Conservation (phyloP, 2,113 vertebrate genomes). For the Salminus brasiliensis region DNA sequence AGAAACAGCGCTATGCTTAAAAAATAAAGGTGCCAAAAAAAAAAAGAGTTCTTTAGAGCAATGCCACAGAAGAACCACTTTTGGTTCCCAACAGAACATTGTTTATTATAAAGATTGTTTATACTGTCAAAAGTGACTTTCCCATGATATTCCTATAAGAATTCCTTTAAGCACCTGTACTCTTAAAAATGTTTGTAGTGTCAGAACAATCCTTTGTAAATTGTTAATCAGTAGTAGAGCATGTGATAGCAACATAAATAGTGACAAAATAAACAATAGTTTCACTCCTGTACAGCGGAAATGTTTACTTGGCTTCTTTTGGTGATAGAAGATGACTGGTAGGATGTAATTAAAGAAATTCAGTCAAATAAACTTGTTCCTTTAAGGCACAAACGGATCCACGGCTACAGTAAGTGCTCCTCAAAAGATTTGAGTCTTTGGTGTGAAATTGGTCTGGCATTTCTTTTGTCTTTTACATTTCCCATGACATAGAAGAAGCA, state of each 20-base stretch:
- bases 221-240: conserved; percentile 56
- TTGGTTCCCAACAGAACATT: background rate
- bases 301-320: conserved; percentile 18
- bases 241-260: conserved; percentile 45
- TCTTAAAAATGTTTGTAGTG: background rate
- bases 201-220: conserved; percentile 12
- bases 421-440: conserved; percentile 4
- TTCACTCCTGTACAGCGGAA: conserved; percentile 25
- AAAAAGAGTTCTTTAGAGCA: background rate
- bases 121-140: too few relatives aligned
- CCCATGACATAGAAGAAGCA: conserved; percentile 21
- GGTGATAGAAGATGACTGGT: conserved; percentile 2
- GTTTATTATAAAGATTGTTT: too few relatives aligned
- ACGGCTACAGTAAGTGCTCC: background rate
- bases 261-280: conserved; percentile 27
- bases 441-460: conserved; percentile 23
- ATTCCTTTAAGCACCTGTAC: too few relatives aligned
- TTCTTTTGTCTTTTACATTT: background rate
- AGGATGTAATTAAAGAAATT: conserved; percentile 5
- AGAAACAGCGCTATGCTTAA: background rate
- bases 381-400: background rate
- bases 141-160: too few relatives aligned
- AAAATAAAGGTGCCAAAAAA: background rate
- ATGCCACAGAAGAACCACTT: background rate
- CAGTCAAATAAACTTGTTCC: conserved; percentile 11